These are phyloP conservation scores for Torymus texanus DNA, from an alignment of 2,888 invertebrate species.

Conservation along the genomic window DNA sequence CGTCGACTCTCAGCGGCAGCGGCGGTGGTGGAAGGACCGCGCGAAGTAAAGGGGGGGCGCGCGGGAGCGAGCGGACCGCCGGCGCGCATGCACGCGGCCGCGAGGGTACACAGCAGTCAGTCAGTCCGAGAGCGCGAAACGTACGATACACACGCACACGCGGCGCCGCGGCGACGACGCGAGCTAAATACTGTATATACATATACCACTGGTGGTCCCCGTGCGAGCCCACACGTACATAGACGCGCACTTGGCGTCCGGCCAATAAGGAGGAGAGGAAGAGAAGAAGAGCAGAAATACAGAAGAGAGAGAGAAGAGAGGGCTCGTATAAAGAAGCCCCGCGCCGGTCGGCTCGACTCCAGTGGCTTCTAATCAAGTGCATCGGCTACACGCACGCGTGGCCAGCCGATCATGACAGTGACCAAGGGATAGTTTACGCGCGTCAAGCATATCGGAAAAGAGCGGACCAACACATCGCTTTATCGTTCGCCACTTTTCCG, in stretches of 20 bases:
- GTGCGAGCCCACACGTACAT: background rate
- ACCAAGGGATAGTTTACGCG: background rate
- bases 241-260: constrained; percentile 1
- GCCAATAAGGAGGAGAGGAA: constrained; percentile 6
- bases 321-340: constrained; percentile 5
- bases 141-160: background rate
- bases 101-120: constrained; percentile 1
- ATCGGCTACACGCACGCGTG: background rate
- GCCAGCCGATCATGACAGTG: background rate
- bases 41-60: background rate
- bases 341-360: background rate
- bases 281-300: background rate
- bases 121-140: constrained; percentile 53
- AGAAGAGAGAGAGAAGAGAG: background rate
- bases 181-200: too few relatives aligned
- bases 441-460: background rate
- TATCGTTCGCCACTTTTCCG: too few relatives aligned
- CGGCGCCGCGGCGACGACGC: background rate
- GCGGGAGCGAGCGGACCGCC: constrained; percentile 22
- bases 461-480: too few relatives aligned
- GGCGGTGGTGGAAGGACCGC: background rate
- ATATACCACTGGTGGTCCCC: background rate
- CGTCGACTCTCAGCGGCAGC: background rate
- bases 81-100: constrained; percentile 8
- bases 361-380: constrained; percentile 2